Evolutionary conservation across 92 coral and sea anemone species (phyloP), one percentile per base, ranked within the genome.

Genomic region (Epizoanthus illoricatus): DNA sequence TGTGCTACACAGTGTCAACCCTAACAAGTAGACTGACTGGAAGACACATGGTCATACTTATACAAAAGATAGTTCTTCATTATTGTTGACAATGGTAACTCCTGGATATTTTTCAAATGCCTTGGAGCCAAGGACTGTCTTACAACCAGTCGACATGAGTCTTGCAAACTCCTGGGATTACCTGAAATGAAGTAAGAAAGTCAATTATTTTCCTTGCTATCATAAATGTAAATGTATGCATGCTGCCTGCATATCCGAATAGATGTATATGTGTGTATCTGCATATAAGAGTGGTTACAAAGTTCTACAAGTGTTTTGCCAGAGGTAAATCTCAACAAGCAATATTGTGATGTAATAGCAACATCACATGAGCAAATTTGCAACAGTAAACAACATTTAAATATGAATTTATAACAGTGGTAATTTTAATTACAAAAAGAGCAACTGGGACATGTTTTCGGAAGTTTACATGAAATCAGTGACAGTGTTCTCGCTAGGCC

Each of bases 111-210:
- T 40, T 66, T 65, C 47, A 93, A 84, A 5, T 90, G 83, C 36
- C 75, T 80, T 67, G 92, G 85, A 65, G 89, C 85, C 45, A 93
- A 84, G 5, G 90, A 79, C 36, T 89, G 87, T 24, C 97, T 92
- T 65, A 93, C 89, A 81, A 91, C 94, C 68, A 93, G 87, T 33
- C 97, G 90, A 33, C 97, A 93, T 17, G 83, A 87, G 41, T 93
- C 97, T 79, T 93, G 97, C 49, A 93, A 74, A 84, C 92, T 91
- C 69, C 97, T 89, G 49, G 94, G 93, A 76, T 91, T 91, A 79
- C 85, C 97, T 93, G 85, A 0, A 61, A 64, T 76, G 4, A 49
- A 49, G 55, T 20, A 75, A 62, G 49, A 41, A 28, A 54, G 10
- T 66, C 42, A 3, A 60, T 16, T 41, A 16, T 11, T 58, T 76